Evolutionary conservation across 2,888 invertebrate genomes (phyloP).

Genomic region (Meandrusa payeni): DNA sequence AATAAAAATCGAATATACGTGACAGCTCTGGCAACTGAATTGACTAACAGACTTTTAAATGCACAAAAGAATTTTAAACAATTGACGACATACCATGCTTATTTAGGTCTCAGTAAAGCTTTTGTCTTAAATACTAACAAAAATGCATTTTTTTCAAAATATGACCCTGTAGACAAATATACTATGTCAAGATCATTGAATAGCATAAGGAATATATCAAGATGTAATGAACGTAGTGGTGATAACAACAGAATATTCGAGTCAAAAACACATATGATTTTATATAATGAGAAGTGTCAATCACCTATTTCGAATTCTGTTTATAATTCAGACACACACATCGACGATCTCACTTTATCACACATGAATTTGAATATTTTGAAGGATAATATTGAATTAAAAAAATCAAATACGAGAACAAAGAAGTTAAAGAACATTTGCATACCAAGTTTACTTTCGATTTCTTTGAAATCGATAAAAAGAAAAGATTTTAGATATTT

Average conservation of each 20-base stretch:
- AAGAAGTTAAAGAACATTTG: background rate
- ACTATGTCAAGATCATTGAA: background rate
- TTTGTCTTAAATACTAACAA: slow-evolving; percentile 5
- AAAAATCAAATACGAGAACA: background rate
- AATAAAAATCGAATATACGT: slow-evolving; percentile 8
- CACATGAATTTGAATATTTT: slow-evolving; percentile 1
- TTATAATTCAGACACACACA: background rate
- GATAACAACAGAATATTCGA: background rate
- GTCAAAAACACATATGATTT: background rate
- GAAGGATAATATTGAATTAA: background rate
- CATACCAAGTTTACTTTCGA: slow-evolving; percentile 2
- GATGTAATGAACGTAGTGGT: background rate
- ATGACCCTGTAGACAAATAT: background rate
- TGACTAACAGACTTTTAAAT: slow-evolving; percentile 9
- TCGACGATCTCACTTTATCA: background rate
- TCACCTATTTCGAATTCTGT: background rate
- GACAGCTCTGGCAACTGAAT: slow-evolving; percentile 13
- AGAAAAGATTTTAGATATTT: no score
- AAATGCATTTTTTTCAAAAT: background rate
- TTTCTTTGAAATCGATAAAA: background rate
- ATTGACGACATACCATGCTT: slow-evolving; percentile 1
- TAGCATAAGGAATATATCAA: background rate
- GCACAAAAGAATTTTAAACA: slow-evolving; percentile 9
- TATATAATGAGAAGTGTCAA: background rate
- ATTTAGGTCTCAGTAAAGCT: slow-evolving; percentile 10